Conservation (phyloP, 2,113 vertebrate genomes). For the Hemiprocne comata region DNA sequence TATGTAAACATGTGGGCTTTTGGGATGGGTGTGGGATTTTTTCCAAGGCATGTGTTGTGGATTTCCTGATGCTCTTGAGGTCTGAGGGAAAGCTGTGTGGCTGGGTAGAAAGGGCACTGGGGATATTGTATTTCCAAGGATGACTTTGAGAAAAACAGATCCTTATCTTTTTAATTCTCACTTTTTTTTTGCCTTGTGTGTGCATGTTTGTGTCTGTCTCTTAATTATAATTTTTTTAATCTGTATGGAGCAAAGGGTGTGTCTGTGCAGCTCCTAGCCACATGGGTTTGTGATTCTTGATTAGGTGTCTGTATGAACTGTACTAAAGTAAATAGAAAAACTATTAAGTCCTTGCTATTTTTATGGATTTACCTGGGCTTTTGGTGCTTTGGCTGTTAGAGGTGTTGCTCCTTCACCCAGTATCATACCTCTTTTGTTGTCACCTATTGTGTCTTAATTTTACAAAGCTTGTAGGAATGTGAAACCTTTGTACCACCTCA, state of each 20-base stretch:
- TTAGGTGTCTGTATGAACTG: background rate
- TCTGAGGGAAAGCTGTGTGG: background rate
- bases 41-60: background rate
- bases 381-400: background rate
- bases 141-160: background rate
- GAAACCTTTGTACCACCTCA: accelerated
- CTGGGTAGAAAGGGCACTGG: background rate
- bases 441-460: background rate
- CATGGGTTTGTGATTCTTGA: background rate
- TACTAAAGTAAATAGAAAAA: background rate
- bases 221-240: background rate
- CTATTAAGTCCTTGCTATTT: background rate
- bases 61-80: background rate
- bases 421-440: background rate
- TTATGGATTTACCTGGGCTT: background rate
- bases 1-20: background rate
- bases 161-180: background rate
- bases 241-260: background rate
- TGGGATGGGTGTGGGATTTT: background rate
- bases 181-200: background rate
- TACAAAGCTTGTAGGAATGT: background rate
- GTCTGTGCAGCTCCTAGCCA: background rate
- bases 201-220: background rate
- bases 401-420: background rate
- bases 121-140: conserved; percentile 7